phyloP scores from a whole-genome alignment of 2,797 vertebrate genomes.

The Oreochromis grahami region DNA sequence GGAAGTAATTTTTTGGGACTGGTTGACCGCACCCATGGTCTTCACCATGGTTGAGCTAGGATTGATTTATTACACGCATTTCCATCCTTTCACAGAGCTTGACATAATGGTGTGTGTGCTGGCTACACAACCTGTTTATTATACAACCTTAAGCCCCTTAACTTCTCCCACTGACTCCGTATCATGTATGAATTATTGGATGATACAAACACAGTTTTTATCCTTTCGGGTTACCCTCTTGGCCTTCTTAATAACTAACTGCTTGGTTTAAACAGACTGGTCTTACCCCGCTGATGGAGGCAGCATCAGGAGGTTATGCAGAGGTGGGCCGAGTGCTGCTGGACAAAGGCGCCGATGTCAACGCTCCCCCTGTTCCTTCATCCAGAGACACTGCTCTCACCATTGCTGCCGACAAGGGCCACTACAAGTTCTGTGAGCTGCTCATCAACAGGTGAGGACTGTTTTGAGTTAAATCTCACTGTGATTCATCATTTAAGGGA shows the following conservation, averaged over 20 bases:
- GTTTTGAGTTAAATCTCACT: background rate
- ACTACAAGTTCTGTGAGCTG: constrained; percentile 99
- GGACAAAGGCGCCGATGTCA: constrained; percentile 98
- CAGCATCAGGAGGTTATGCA: constrained; percentile 96
- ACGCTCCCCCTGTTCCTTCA: constrained; percentile 96
- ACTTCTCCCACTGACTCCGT: background rate
- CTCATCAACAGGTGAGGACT: constrained; percentile 88
- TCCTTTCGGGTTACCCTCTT: background rate
- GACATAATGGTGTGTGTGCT: background rate
- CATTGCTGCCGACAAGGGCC: constrained; percentile 98
- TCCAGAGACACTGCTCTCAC: constrained; percentile 98
- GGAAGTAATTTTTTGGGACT: background rate
- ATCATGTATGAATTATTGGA: background rate
- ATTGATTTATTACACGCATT: background rate
- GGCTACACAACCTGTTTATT: background rate
- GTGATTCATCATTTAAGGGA: background rate
- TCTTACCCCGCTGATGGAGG: constrained; percentile 98
- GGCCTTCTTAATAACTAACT: background rate
- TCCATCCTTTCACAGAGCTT: background rate
- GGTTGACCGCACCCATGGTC: background rate
- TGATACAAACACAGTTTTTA: background rate
- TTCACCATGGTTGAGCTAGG: background rate
- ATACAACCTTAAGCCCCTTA: background rate
- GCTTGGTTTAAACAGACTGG: constrained; percentile 81
- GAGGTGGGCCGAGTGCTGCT: constrained; percentile 97